These are phyloP conservation scores for Perognathus longimembris DNA, from an alignment of 2,113 vertebrate genomes.

Conservation along the genomic window DNA sequence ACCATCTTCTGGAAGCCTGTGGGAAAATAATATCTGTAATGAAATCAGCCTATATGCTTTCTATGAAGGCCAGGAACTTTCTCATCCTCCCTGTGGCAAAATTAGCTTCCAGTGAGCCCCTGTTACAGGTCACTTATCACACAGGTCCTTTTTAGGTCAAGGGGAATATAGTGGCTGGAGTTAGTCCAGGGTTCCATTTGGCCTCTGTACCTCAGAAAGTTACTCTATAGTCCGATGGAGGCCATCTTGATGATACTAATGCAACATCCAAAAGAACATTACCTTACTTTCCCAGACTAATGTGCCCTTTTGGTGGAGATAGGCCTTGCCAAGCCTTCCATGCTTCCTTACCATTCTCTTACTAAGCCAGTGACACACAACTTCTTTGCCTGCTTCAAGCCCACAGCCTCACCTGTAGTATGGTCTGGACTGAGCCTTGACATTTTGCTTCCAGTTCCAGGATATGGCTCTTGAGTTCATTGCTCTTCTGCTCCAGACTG, in stretches of 20 bases:
- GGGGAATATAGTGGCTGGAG: background rate
- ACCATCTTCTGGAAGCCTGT: background rate
- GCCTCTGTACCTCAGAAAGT: background rate
- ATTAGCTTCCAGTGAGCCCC: background rate
- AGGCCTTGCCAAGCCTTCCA: background rate
- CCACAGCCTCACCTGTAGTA: slow-evolving; percentile 65
- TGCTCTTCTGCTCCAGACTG: background rate
- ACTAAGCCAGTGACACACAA: too few species aligned
- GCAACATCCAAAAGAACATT: background rate
- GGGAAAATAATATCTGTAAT: too few species aligned
- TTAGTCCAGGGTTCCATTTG: background rate
- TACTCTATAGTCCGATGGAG: background rate
- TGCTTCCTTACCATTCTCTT: background rate
- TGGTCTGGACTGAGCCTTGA: slow-evolving; percentile 33
- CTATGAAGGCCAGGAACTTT: background rate
- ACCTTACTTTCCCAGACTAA: background rate
- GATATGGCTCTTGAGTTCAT: background rate
- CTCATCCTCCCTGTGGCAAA: background rate
- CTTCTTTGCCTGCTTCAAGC: background rate
- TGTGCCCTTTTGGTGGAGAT: background rate
- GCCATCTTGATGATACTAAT: background rate
- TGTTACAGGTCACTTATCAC: too few species aligned
- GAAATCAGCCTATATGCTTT: too few species aligned
- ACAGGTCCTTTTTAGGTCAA: background rate
- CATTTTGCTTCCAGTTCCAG: slow-evolving; percentile 46